Percentiles rank a stretch among this genome's conserved stretches.
phyloP scores from a whole-genome alignment of 92 coral and sea anemone genomes.

The Phenganax marumi region DNA sequence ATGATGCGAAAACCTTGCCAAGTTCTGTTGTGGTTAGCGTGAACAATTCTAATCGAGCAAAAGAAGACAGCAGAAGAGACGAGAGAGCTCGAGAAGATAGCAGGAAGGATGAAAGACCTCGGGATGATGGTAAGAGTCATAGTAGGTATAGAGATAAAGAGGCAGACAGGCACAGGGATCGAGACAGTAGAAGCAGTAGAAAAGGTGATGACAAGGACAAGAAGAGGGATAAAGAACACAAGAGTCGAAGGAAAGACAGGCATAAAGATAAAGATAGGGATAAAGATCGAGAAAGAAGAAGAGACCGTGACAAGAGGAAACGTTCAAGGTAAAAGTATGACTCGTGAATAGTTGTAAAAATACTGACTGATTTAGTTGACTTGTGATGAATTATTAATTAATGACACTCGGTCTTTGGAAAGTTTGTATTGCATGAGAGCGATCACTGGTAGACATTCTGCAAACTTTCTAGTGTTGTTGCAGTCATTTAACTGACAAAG shows the following conservation, averaged over 20 bases:
- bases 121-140: slow-evolving; percentile 47
- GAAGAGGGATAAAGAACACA: slow-evolving; percentile 65
- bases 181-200: slow-evolving; percentile 59
- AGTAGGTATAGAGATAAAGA: slow-evolving; percentile 60
- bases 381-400: background rate
- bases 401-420: no score
- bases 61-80: slow-evolving; percentile 38
- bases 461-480: no score
- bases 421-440: no score
- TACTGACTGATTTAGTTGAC: background rate
- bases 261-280: slow-evolving; percentile 51
- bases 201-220: slow-evolving; percentile 40
- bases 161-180: slow-evolving; percentile 68
- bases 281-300: background rate
- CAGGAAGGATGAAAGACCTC: slow-evolving; percentile 54
- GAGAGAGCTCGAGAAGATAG: slow-evolving; percentile 52
- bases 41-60: slow-evolving; percentile 27
- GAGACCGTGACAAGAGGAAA: slow-evolving; percentile 50
- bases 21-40: slow-evolving; percentile 12
- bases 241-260: slow-evolving; percentile 58
- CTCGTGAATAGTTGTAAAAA: background rate
- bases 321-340: slow-evolving; percentile 63
- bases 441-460: no score
- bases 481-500: no score
- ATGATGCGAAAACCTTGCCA: background rate